These are phyloP conservation scores for Nephrotoma guestfalica DNA, from an alignment of 2,888 invertebrate genomes.

Conservation along the genomic window DNA sequence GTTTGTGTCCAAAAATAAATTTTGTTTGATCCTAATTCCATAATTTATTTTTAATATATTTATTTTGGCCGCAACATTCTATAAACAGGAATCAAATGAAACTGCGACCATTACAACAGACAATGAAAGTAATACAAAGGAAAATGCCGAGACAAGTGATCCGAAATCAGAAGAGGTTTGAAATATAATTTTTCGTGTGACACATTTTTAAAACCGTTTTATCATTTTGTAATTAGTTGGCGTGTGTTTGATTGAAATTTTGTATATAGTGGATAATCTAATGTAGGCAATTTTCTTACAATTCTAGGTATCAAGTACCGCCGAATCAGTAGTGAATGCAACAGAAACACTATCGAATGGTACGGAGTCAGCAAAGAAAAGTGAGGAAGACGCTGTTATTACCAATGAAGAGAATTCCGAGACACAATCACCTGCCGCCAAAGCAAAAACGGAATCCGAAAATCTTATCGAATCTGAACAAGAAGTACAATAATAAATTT, in stretches of 20 bases:
- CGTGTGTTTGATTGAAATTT: not conserved
- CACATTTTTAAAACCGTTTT: not conserved
- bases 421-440: not conserved
- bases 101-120: constrained; percentile 13
- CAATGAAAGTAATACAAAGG: constrained; percentile 13
- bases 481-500: not conserved
- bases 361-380: not conserved
- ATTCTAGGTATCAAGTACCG: not conserved
- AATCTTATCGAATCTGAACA: not conserved
- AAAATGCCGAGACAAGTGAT: not conserved
- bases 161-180: not conserved
- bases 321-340: not conserved
- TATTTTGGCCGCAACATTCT: not conserved
- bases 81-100: not conserved
- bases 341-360: not conserved
- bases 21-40: not conserved
- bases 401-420: not conserved
- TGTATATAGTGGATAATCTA: not conserved
- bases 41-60: not conserved
- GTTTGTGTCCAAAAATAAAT: not conserved
- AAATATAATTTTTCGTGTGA: not conserved
- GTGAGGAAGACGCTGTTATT: not conserved
- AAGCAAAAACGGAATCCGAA: not conserved
- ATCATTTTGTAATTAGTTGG: not conserved
- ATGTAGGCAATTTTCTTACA: not conserved